Percentiles rank a stretch among this genome's conserved stretches.
Evolutionary conservation across 2,113 vertebrate genomes (phyloP).

Genomic region (Amblyornis subalaris): DNA sequence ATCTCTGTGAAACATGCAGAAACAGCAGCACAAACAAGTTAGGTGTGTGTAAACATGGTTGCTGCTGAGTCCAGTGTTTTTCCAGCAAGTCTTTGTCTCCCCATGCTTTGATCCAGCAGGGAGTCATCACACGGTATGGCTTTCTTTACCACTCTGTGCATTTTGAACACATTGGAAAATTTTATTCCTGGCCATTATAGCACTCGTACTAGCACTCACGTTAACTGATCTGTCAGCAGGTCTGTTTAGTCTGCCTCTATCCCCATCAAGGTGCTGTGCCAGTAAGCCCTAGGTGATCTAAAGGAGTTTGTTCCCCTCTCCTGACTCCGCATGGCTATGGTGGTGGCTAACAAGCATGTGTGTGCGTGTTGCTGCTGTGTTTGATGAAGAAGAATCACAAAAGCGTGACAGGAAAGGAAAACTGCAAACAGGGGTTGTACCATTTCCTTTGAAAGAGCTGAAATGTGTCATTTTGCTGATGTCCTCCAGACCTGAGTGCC

Average conservation of each 20-base stretch:
- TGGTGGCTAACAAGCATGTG: not conserved
- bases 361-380: not conserved
- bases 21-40: not conserved
- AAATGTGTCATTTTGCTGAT: not conserved
- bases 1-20: not conserved
- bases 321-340: not conserved
- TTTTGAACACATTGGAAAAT: not conserved
- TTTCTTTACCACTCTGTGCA: not conserved
- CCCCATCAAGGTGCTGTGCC: not conserved
- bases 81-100: not conserved
- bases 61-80: not conserved
- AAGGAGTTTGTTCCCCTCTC: not conserved
- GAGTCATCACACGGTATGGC: accelerated
- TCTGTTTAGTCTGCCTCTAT: not conserved
- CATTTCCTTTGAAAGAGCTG: not conserved
- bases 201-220: not conserved
- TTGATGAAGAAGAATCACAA: not conserved
- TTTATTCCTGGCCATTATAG: accelerated
- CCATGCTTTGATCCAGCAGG: not conserved
- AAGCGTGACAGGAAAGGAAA: not conserved
- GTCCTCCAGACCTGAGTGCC: not conserved
- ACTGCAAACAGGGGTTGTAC: not conserved
- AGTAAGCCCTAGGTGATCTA: not conserved
- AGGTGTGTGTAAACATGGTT: accelerated
- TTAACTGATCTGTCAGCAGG: not conserved